Base-by-base conservation (phyloP, 2,888 invertebrate species). In the Plagiodera versicolora region DNA sequence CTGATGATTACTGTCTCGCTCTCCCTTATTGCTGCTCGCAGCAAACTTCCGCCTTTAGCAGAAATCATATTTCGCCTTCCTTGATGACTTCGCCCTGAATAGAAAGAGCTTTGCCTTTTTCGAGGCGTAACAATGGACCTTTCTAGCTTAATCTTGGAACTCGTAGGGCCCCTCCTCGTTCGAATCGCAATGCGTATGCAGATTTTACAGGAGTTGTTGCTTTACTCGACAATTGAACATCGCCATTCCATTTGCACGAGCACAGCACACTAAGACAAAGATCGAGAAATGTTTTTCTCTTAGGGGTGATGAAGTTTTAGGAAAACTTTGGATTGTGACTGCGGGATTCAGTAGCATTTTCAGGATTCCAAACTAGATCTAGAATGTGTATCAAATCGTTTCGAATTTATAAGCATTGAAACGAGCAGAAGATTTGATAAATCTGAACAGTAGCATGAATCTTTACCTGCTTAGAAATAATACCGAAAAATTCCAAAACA, bases 121-220 rank as follows among this genome's bases (percentile, higher is more conserved):
- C 47, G 24, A 52, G 5, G 20, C 18, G 35, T 45, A 56, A 60
- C 60, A 60, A 60, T 60, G 56, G 52, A 14, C 8, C 52, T 19
- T 50, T 55, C 54, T 24, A 35, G 53, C 50, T 58, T 56, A 62
- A 62, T 62, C 56, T 51, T 39, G 17, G 62, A 46, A 35, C 58
- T 54, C 52, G 56, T 35, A 56, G 47, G 55, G n/a, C n/a, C 55
- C 39, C 56, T 55, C 46, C 55, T 28, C 46, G 50, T 32, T 52
- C 35, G 52, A 62, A 39, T 58, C 55, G 58, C 62, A 58, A 56
- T 62, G 62, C 58, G 62, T 62, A 62, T 62, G 62, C 52, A 56
- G 62, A 62, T 62, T 62, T 62, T 56, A 60, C 35, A 39, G 48
- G 45, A 39, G 14, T 32, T 54, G 17, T 46, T 60, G 51, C 54